Evolutionary conservation across 2,113 vertebrate genomes (phyloP).

Genomic region (Dissostichus mawsoni): DNA sequence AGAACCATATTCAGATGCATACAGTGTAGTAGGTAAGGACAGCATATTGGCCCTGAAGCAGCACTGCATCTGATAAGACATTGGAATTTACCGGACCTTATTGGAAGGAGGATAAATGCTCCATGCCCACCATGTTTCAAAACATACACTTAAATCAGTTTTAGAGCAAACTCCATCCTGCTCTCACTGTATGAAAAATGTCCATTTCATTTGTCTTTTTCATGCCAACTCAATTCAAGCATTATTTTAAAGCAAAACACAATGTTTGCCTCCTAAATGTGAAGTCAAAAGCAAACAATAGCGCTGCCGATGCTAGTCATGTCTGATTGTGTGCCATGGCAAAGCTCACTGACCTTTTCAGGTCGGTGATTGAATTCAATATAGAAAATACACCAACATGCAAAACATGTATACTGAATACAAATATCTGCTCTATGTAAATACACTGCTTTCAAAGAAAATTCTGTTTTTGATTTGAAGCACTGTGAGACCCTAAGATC

Average conservation of each 20-base stretch:
- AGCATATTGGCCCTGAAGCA: conserved; percentile 6
- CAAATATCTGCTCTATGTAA: not conserved
- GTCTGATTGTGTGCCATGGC: not conserved
- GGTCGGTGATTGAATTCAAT: not conserved
- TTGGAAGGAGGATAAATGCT: not conserved
- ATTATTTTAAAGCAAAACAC: not conserved
- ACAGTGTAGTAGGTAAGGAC: conserved; percentile 21
- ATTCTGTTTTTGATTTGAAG: not conserved
- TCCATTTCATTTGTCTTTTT: not conserved
- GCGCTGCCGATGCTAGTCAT: not conserved
- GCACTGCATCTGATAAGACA: not conserved
- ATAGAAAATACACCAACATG: not conserved
- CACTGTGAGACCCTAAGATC: not conserved
- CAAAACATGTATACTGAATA: not conserved
- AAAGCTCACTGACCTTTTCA: not conserved
- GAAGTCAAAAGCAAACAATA: not conserved
- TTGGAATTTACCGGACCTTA: not conserved
- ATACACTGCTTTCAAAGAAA: not conserved
- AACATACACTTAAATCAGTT: not conserved
- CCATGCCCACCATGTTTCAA: not conserved
- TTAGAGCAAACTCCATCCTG: not conserved
- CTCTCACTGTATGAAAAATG: not conserved
- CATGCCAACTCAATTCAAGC: not conserved
- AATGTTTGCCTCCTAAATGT: not conserved
- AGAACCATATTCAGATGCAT: conserved; percentile 51